Evolutionary conservation across 2,113 vertebrate genomes (phyloP).

Genomic region (Saiga tatarica): DNA sequence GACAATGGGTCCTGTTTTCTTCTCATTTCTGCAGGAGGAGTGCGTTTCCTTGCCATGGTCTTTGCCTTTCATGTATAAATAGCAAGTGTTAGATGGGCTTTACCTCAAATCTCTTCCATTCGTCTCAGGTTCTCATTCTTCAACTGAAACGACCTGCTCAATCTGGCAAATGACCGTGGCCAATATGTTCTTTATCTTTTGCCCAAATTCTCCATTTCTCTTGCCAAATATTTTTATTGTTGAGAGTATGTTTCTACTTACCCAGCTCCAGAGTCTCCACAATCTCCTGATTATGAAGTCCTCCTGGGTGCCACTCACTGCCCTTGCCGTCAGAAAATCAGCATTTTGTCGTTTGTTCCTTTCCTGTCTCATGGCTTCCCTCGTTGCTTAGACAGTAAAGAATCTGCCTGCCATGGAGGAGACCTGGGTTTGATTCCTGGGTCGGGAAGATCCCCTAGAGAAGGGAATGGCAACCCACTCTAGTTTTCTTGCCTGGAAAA

Average conservation of each 20-base stretch:
- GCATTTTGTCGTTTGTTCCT: not conserved
- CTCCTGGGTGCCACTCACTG: not conserved
- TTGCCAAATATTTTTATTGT: not conserved
- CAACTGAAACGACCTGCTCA: not conserved
- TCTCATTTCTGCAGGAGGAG: constrained; percentile 1
- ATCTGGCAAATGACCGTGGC: not conserved
- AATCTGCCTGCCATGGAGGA: not conserved
- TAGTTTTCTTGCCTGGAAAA: not conserved
- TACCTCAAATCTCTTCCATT: not conserved
- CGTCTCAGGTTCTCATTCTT: not conserved
- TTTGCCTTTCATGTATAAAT: not conserved
- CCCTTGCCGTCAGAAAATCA: not conserved
- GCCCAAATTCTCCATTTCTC: not conserved
- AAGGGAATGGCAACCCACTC: not conserved
- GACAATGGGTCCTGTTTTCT: not conserved
- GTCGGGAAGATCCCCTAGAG: not conserved
- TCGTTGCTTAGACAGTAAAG: not conserved
- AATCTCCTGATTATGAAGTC: not conserved
- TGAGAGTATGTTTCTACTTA: not conserved
- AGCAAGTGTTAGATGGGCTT: not conserved
- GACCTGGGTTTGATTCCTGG: not conserved
- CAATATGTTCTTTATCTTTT: not conserved
- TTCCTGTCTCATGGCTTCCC: not conserved
- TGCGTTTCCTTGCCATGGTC: not conserved
- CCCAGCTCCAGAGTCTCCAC: not conserved